Evolutionary conservation across 2,113 vertebrate species (phyloP).

Genomic region (Megalops atlanticus): DNA sequence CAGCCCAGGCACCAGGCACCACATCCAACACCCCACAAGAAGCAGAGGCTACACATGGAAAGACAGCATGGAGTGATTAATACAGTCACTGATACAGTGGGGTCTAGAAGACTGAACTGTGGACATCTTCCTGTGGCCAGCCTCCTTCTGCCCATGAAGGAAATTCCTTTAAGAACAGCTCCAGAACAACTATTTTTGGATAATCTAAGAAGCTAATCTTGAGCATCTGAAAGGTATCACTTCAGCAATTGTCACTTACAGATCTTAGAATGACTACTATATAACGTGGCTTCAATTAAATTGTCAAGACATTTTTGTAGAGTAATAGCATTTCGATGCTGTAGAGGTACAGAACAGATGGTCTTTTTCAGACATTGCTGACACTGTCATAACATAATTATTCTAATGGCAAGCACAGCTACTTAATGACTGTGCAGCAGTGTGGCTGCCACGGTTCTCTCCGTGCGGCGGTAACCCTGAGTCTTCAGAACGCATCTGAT

Average conservation of each 20-base stretch:
- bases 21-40: constrained; percentile 48
- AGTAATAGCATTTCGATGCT: not conserved
- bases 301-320: not conserved
- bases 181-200: not conserved
- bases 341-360: not conserved
- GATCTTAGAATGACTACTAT: not conserved
- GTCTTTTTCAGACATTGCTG: not conserved
- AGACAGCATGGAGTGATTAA: too few species aligned
- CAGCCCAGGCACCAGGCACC: constrained; percentile 41
- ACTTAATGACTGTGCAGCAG: not conserved
- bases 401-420: not conserved
- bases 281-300: not conserved
- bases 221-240: not conserved
- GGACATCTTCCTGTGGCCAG: too few species aligned
- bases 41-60: constrained; percentile 66
- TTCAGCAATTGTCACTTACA: not conserved
- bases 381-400: constrained; percentile 11
- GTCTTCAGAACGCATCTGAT: too few species aligned
- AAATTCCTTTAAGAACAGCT: not conserved
- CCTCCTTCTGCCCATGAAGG: not conserved
- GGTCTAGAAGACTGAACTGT: too few species aligned
- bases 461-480: too few species aligned
- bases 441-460: not conserved
- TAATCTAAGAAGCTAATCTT: not conserved
- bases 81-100: too few species aligned